Base-by-base conservation (phyloP, 2,888 invertebrate genomes). In the Tipula unca region DNA sequence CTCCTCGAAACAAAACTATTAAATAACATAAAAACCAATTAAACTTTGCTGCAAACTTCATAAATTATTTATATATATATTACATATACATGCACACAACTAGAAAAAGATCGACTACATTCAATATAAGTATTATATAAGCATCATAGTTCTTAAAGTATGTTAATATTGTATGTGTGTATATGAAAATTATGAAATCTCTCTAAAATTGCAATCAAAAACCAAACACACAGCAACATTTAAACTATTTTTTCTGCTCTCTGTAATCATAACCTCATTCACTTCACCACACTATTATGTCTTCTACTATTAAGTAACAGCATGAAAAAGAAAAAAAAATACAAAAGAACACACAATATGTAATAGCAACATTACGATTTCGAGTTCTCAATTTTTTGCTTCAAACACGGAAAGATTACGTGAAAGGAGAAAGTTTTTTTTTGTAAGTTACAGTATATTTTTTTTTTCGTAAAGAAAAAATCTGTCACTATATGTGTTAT, bases 371-470 rank as follows among this genome's bases (percentile, higher is more conserved):
- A 83, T 83, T 83, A 83, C 83, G 83, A 83, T 35, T 83, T 83
- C 35, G 83, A 83, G 83, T 83, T 83, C 83, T 83, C 83, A 83
- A 83, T 83, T 83, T 83, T 83, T 87, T 86, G 88, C 86, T 84
- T 85, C 87, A 87, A 87, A 88, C 86, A 87, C 88, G 88, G 87
- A 87, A 88, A 88, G 89, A 89, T 90, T 90, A 90, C 90, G 90
- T 90, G 90, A 90, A 90, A 90, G 90, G 90, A 90, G 90, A 90
- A 90, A 90, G 90, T 90, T 85, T 83, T 82, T 20, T 83, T 83
- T 83, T 69, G 69, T 69, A 69, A 69, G 69, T 69, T 69, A 25
- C 69, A 69, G 69, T 69, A 69, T 69, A 13, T n/a, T 48, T 39
- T 48, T 48, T 48, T 48, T 69, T 69, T 69, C 69, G 69, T 69